These are phyloP conservation scores for Forficula auricularia DNA, from an alignment of 1,140 invertebrate genomes.

Conservation along the genomic window DNA sequence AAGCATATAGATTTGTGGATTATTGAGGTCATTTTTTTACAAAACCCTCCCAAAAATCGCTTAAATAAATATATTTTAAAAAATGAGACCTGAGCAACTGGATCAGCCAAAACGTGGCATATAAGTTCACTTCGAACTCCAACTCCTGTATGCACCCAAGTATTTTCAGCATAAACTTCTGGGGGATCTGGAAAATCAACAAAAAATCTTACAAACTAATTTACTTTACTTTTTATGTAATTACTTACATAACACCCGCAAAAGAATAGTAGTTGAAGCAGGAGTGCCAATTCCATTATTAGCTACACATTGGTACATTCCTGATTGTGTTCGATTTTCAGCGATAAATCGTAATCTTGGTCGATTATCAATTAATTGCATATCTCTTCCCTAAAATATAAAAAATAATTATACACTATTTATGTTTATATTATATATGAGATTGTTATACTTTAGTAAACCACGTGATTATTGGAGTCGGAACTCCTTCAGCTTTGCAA, in stretches of 20 bases:
- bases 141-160: constrained; percentile 51
- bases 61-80: too few relatives aligned
- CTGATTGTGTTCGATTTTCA: constrained; percentile 40
- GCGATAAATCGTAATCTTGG: constrained; percentile 45
- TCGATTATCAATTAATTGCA: constrained; percentile 40
- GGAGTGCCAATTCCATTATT: constrained; percentile 54
- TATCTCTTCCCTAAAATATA: constrained; percentile 33
- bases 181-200: constrained; percentile 40
- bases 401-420: too few relatives aligned
- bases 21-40: too few relatives aligned
- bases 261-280: constrained; percentile 36
- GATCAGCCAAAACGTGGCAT: constrained; percentile 46
- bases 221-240: too few relatives aligned
- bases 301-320: constrained; percentile 51
- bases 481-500: constrained; percentile 46
- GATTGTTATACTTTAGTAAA: constrained; percentile 34
- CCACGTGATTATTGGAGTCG: constrained; percentile 49
- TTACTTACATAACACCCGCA: constrained; percentile 40
- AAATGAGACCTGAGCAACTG: constrained; percentile 34
- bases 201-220: too few relatives aligned
- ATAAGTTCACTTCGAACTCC: constrained; percentile 45
- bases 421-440: too few relatives aligned
- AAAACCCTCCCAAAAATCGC: too few relatives aligned
- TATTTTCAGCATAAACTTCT: constrained; percentile 36
- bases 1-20: too few relatives aligned